A percentile compares a stretch with the other conserved stretches of the same genome.
Conservation (phyloP, 2,797 vertebrate species). For the Hozukius guyotensis region DNA sequence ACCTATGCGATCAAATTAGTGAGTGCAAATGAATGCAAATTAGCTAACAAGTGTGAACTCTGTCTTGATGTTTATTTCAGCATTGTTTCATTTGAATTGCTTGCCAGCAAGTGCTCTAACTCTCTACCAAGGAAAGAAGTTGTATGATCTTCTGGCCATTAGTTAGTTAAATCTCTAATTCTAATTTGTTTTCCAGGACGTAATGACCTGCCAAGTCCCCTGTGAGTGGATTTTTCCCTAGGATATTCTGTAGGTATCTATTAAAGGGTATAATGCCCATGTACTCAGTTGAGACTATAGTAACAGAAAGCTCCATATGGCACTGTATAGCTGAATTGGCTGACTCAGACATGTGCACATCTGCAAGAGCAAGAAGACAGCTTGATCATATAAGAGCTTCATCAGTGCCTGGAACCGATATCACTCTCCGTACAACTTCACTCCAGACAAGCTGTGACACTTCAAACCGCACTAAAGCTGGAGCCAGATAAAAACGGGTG, state of each 20-base stretch:
- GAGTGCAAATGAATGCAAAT: neutral
- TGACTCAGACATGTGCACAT: constrained; percentile 29
- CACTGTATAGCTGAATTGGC: constrained; percentile 2
- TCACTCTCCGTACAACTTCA: neutral
- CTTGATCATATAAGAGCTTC: neutral
- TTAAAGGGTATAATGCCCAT: neutral
- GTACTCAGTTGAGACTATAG: neutral
- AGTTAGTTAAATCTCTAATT: neutral
- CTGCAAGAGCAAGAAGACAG: constrained; percentile 15
- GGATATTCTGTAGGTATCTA: neutral
- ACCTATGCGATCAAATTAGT: neutral
- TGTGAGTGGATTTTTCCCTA: neutral
- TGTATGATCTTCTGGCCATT: neutral
- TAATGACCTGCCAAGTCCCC: neutral
- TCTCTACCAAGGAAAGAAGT: neutral
- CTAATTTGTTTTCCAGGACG: neutral
- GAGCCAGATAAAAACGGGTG: neutral
- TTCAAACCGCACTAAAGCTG: neutral
- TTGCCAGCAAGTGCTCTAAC: neutral
- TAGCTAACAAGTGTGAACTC: neutral
- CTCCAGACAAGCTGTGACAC: neutral
- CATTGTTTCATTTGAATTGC: constrained; percentile 2
- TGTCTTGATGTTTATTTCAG: neutral
- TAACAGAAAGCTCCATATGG: constrained; percentile 15
- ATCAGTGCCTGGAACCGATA: constrained; percentile 2